Conservation (phyloP, 2,888 invertebrate genomes). For the Shargacucullia verbasci region DNA sequence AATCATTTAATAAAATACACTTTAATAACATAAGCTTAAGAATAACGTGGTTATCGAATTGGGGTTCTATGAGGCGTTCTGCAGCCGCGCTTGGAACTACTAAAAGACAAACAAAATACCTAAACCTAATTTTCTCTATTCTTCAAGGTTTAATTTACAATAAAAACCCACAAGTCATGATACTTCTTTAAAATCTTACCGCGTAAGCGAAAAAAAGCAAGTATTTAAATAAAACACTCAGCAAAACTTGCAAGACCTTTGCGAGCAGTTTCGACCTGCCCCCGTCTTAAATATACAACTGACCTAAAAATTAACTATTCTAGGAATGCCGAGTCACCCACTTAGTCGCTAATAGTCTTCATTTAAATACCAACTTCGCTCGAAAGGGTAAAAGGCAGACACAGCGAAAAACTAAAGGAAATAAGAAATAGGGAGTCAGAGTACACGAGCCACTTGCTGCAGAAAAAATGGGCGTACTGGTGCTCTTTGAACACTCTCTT, state of each 20-base stretch:
- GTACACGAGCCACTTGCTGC: no score
- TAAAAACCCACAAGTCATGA: no score
- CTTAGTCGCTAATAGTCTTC: conserved; percentile 40
- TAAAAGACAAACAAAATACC: no score
- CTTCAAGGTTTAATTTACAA: no score
- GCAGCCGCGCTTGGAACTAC: no score
- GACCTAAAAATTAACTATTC: conserved; percentile 36
- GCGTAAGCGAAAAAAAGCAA: neutral
- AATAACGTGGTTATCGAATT: no score
- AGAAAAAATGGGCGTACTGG: no score
- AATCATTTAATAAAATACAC: no score
- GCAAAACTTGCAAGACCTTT: conserved; percentile 10
- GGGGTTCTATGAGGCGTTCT: no score
- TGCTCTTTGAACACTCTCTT: no score
- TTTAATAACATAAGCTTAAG: no score
- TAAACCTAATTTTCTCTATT: no score
- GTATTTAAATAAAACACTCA: conserved; percentile 9
- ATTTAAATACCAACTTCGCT: conserved; percentile 40
- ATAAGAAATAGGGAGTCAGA: conserved; percentile 1
- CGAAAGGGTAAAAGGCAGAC: conserved; percentile 29
- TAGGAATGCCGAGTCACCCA: conserved; percentile 35
- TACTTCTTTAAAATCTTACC: neutral
- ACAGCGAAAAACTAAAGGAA: conserved; percentile 24
- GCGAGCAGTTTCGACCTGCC: conserved; percentile 12
- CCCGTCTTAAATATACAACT: conserved; percentile 37